Evolutionary conservation across 2,113 vertebrate species (phyloP).

Genomic region (Sterrhoptilus dennistouni): DNA sequence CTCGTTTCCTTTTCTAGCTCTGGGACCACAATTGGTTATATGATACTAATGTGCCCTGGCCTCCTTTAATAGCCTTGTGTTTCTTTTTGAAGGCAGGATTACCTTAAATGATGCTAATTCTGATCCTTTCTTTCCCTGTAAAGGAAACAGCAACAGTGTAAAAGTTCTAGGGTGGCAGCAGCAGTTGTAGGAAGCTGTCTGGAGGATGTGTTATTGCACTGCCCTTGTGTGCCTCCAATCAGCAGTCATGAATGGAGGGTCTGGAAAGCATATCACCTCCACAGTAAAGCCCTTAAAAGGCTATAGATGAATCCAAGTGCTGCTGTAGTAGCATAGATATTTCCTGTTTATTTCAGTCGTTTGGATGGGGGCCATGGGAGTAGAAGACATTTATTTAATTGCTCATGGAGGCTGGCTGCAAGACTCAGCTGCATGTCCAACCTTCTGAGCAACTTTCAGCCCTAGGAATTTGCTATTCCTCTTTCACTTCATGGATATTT

Average conservation of each 20-base stretch:
- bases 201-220: neutral
- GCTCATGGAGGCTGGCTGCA: neutral
- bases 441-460: neutral
- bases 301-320: conserved; percentile 17
- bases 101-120: conserved; percentile 59
- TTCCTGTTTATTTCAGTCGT: conserved; percentile 57
- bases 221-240: conserved; percentile 34
- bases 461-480: neutral
- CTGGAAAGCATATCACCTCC: conserved; percentile 41
- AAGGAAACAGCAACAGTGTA: conserved; percentile 23
- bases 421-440: neutral
- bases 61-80: conserved; percentile 33
- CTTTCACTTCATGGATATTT: neutral
- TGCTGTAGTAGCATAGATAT: conserved; percentile 55
- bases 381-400: conserved; percentile 41
- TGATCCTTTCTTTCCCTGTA: neutral
- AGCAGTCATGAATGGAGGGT: conserved; percentile 32
- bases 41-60: neutral
- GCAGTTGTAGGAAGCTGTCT: conserved; percentile 36
- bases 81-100: conserved; percentile 43
- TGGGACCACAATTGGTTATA: neutral
- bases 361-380: conserved; percentile 26
- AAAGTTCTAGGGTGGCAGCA: conserved; percentile 5
- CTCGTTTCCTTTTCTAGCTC: conserved; percentile 33
- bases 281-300: conserved; percentile 50